Evolutionary conservation across 2,797 vertebrate species (phyloP), one percentile per base, ranked within the genome.

Genomic region (Prunella strophiata): DNA sequence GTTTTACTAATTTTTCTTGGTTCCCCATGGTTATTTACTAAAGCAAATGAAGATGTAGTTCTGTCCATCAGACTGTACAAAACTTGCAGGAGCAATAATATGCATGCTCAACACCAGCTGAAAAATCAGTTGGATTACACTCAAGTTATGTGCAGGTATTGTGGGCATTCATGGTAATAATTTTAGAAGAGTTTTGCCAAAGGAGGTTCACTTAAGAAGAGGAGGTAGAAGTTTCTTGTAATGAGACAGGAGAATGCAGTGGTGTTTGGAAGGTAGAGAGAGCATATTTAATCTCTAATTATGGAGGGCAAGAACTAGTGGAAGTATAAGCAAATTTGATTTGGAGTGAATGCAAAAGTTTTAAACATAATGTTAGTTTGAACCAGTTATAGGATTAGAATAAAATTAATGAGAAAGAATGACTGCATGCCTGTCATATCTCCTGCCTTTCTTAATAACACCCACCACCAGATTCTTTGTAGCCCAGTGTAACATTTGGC

Each of bases 131-230:
- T 66, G 54, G 17, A 26, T 36, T 42, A 26, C 30, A 38, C 36
- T 70, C 32, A 62, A 26, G 45, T 62, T 57, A 15, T 2, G 4
- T 40, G 21, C 2, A 3, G 50, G 40, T 38, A n/a, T 38, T 47
- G 34, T 57, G 54, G 18, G 3, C 5, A 2, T 68, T 89, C 11
- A 1, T 52, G 54, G 3, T 58, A 27, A 30, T 1, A 2, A n/a
- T 81, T 95, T 51, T 52, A 55, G 45, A 80, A 68, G 54, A 81
- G 19, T 34, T 86, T 34, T 71, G 25, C 42, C 16, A 42, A 86
- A 67, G 54, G 72, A 61, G 34, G 15, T 52, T 83, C 16, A 27
- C 76, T 85, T 42, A 61, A 61, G 50, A 55, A 76, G 47, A 79
- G 55, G 29, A 58, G 34, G 16, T 42, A 27, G 21, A 91, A 11